A percentile compares a stretch with the other conserved stretches of the same genome.
Evolutionary conservation across 2,797 vertebrate genomes (phyloP).

Genomic region (Sphaeramia orbicularis): DNA sequence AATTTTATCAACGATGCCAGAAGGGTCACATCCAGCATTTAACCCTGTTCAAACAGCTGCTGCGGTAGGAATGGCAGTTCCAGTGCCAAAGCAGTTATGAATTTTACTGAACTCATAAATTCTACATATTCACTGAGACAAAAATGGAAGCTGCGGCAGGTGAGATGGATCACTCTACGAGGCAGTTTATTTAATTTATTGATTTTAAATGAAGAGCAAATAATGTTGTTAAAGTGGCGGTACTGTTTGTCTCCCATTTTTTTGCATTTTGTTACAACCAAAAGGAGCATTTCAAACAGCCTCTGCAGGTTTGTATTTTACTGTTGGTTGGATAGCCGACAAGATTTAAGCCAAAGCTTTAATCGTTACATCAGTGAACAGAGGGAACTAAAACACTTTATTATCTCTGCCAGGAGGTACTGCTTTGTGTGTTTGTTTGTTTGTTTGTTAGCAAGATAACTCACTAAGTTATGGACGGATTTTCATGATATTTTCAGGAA

Average conservation of each 20-base stretch:
- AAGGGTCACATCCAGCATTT: conserved; percentile 9
- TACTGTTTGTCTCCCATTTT: conserved; percentile 12
- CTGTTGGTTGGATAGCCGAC: no score
- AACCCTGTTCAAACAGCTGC: conserved; percentile 24
- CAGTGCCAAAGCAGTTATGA: conserved; percentile 5
- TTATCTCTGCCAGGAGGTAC: no score
- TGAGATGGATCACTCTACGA: conserved; percentile 14
- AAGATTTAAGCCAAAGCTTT: conserved; percentile 55
- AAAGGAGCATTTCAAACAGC: conserved; percentile 28
- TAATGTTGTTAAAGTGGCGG: conserved; percentile 8
- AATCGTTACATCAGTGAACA: conserved; percentile 44
- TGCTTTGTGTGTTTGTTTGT: no score
- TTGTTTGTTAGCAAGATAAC: no score
- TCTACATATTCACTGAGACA: neutral
- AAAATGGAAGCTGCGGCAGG: conserved; percentile 26
- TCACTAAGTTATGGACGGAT: no score
- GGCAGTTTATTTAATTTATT: neutral
- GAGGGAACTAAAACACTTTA: conserved; percentile 48
- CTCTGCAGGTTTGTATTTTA: conserved; percentile 53
- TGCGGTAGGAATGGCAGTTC: conserved; percentile 10
- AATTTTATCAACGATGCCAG: conserved; percentile 15
- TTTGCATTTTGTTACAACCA: conserved; percentile 9
- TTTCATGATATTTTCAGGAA: no score
- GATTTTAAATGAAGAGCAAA: neutral
- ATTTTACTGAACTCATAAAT: conserved; percentile 1